Conservation (phyloP, 2,888 invertebrate genomes). For the Ischnus inquisitorius region DNA sequence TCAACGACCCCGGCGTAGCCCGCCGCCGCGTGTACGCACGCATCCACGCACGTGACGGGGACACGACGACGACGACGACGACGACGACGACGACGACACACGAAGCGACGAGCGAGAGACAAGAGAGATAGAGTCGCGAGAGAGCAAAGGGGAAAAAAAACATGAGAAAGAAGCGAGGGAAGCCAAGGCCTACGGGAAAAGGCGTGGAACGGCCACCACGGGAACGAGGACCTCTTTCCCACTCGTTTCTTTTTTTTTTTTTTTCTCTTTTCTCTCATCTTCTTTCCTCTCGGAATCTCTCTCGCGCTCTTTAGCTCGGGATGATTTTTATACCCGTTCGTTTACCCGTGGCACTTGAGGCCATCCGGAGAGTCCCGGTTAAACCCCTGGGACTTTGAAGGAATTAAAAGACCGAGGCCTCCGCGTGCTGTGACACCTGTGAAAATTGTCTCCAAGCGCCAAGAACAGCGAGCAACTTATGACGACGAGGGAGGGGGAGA, state of each 20-base stretch:
- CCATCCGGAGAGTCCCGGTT: slow-evolving; percentile 3
- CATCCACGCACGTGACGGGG: slow-evolving; percentile 76
- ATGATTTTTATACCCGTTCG: slow-evolving; percentile 62
- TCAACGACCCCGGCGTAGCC: slow-evolving; percentile 79
- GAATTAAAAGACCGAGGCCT: slow-evolving; percentile 28
- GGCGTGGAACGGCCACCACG: slow-evolving; percentile 52
- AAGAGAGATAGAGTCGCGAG: slow-evolving; percentile 51
- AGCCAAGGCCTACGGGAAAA: slow-evolving; percentile 66
- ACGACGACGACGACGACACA: slow-evolving; percentile 71
- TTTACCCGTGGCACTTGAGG: slow-evolving; percentile 6
- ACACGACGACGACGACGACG: slow-evolving; percentile 71
- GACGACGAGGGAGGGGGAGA: too few relatives aligned
- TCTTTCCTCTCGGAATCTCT: slow-evolving; percentile 9
- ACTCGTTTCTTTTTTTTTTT: slow-evolving; percentile 40
- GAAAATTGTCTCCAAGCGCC: slow-evolving; percentile 23
- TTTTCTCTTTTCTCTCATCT: not conserved
- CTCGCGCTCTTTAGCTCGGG: slow-evolving; percentile 15
- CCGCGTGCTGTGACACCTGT: slow-evolving; percentile 54
- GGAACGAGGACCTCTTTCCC: slow-evolving; percentile 68
- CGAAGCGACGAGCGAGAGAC: slow-evolving; percentile 70
- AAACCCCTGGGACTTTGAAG: slow-evolving; percentile 12
- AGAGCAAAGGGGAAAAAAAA: slow-evolving; percentile 18
- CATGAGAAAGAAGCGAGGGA: slow-evolving; percentile 43
- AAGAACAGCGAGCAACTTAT: not conserved
- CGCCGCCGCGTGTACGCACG: slow-evolving; percentile 72